Conservation (phyloP, 2,888 invertebrate genomes). For the Crocallis elinguaria region DNA sequence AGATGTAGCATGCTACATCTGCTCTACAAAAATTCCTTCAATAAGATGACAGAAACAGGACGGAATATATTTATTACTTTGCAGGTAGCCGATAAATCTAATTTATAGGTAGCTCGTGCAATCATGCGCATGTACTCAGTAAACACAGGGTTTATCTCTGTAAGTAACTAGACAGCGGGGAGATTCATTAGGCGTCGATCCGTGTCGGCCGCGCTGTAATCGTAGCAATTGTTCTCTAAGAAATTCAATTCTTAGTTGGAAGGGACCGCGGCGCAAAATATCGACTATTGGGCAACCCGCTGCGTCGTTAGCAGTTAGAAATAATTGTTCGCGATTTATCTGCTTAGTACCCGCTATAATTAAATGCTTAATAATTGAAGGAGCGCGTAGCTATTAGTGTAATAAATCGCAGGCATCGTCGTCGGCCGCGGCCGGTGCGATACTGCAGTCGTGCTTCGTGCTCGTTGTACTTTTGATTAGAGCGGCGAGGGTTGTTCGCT, state of each 20-base stretch:
- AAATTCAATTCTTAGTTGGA: conserved; percentile 79
- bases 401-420: conserved; percentile 64
- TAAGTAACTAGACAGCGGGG: conserved; percentile 81
- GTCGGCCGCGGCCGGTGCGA: conserved; percentile 52
- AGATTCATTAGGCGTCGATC: conserved; percentile 84
- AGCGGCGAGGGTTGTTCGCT: conserved; percentile 68
- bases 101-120: conserved; percentile 82
- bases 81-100: conserved; percentile 68
- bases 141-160: conserved; percentile 81
- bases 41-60: conserved; percentile 22
- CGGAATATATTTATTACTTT: conserved; percentile 40
- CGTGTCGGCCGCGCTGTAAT: conserved; percentile 77
- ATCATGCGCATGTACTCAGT: conserved; percentile 80
- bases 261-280: conserved; percentile 64
- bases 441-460: conserved; percentile 74
- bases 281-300: conserved; percentile 71
- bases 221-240: conserved; percentile 82
- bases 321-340: conserved; percentile 78
- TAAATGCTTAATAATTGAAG: conserved; percentile 80
- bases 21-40: conserved; percentile 19
- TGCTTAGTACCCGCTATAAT: conserved; percentile 68
- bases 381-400: conserved; percentile 58
- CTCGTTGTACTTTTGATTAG: conserved; percentile 73
- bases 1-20: conserved; percentile 12
- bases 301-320: conserved; percentile 73